Conservation (phyloP, 2,888 invertebrate genomes). For the Eristalis pertinax region DNA sequence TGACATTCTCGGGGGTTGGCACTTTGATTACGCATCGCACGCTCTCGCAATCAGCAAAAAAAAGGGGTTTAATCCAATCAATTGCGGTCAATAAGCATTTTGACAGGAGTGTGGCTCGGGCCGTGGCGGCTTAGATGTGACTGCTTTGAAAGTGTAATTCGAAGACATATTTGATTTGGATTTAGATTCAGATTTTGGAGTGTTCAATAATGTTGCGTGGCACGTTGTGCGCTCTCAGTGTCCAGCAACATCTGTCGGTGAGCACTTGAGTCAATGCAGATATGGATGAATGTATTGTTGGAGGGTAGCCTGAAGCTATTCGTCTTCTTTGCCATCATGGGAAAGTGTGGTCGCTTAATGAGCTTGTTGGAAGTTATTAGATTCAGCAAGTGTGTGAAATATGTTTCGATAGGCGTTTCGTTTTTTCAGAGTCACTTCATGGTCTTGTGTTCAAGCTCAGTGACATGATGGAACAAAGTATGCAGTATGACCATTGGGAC, state of each 20-base stretch:
- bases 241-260: slow-evolving; percentile 50
- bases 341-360: slow-evolving; percentile 3
- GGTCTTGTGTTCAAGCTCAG: too few relatives aligned
- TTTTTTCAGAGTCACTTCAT: too few relatives aligned
- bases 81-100: slow-evolving; percentile 66
- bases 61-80: slow-evolving; percentile 64
- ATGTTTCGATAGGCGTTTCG: not conserved
- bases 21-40: slow-evolving; percentile 52
- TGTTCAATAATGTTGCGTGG: slow-evolving; percentile 50
- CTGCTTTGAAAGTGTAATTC: not conserved
- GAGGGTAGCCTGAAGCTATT: not conserved
- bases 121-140: not conserved
- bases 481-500: too few relatives aligned
- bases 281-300: slow-evolving; percentile 5
- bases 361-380: slow-evolving; percentile 32
- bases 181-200: slow-evolving; percentile 28
- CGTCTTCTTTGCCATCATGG: slow-evolving; percentile 32
- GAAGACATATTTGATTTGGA: not conserved
- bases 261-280: slow-evolving; percentile 25
- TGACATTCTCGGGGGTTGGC: slow-evolving; percentile 45
- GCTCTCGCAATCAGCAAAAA: slow-evolving; percentile 47
- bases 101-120: not conserved
- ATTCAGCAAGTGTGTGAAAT: slow-evolving; percentile 32
- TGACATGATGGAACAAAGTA: too few relatives aligned
- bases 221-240: slow-evolving; percentile 23